phyloP scores from a whole-genome alignment of 2,888 invertebrate genomes.

The Junonia oenone region DNA sequence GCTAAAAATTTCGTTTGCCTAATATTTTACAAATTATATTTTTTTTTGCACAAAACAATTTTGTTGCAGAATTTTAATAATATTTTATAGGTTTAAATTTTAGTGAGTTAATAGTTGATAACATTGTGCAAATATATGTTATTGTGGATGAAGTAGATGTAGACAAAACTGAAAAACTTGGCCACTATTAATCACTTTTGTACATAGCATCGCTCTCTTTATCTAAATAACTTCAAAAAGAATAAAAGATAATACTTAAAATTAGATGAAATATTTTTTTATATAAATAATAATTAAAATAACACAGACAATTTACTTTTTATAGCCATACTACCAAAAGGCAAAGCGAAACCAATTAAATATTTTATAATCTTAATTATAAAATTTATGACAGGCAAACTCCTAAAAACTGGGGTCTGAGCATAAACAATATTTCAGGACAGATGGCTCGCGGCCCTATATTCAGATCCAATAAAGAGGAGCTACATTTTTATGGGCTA shows the following conservation, averaged over 20 bases:
- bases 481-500: slow-evolving; percentile 61
- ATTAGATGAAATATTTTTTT: too few species aligned
- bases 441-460: slow-evolving; percentile 44
- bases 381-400: slow-evolving; percentile 22
- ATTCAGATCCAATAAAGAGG: slow-evolving; percentile 58
- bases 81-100: neutral
- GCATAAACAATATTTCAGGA: slow-evolving; percentile 36
- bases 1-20: slow-evolving; percentile 7
- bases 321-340: neutral
- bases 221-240: too few species aligned
- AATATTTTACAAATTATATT: neutral
- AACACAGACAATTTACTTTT: neutral
- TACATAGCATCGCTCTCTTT: too few species aligned
- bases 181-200: too few species aligned
- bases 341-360: slow-evolving; percentile 8
- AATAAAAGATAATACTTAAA: too few species aligned
- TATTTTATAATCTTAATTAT: slow-evolving; percentile 15
- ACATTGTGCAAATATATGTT: too few species aligned
- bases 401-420: slow-evolving; percentile 26
- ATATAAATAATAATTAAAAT: neutral
- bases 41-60: neutral
- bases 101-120: too few species aligned
- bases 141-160: too few species aligned
- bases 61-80: neutral
- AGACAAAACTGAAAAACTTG: too few species aligned